These are phyloP conservation scores for Calyptommatus sinebrachiatus DNA, from an alignment of 2,113 vertebrate genomes.

Conservation along the genomic window DNA sequence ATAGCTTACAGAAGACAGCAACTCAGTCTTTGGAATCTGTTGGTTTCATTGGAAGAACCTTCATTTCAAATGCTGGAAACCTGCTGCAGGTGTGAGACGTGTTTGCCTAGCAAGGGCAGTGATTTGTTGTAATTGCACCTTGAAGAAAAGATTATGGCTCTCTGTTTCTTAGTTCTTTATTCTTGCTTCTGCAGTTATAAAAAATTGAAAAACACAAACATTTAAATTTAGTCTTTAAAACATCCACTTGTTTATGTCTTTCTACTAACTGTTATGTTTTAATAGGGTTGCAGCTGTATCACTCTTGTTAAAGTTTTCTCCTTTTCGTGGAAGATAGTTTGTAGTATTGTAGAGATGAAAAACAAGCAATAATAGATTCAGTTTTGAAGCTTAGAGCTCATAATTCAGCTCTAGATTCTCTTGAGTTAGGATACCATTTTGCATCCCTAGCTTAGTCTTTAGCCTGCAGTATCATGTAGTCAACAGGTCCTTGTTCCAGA, in stretches of 20 bases:
- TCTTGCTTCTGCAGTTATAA: not conserved
- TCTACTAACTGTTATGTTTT: not conserved
- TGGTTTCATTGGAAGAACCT: not conserved
- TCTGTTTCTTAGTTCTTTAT: not conserved
- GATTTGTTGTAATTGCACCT: not conserved
- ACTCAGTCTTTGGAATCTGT: not conserved
- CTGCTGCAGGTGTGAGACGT: not conserved
- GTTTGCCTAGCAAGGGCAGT: not conserved
- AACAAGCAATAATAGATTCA: conserved; percentile 6
- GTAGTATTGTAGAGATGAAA: conserved; percentile 23
- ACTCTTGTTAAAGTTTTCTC: not conserved
- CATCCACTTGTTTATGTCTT: not conserved
- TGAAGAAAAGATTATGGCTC: conserved; percentile 11
- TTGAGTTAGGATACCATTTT: no score
- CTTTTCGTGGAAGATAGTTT: not conserved
- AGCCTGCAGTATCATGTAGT: no score
- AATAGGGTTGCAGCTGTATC: conserved; percentile 8
- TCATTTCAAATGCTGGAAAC: not conserved
- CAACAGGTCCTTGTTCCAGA: no score
- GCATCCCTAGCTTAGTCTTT: no score
- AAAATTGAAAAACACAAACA: no score
- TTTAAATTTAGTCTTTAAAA: not conserved
- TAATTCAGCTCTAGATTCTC: no score
- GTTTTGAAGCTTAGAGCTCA: conserved; percentile 7
- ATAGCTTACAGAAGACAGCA: not conserved